Percentiles rank a stretch among this genome's conserved stretches.
Evolutionary conservation across 2,888 invertebrate genomes (phyloP).

Genomic region (Diplazon laetatorius): DNA sequence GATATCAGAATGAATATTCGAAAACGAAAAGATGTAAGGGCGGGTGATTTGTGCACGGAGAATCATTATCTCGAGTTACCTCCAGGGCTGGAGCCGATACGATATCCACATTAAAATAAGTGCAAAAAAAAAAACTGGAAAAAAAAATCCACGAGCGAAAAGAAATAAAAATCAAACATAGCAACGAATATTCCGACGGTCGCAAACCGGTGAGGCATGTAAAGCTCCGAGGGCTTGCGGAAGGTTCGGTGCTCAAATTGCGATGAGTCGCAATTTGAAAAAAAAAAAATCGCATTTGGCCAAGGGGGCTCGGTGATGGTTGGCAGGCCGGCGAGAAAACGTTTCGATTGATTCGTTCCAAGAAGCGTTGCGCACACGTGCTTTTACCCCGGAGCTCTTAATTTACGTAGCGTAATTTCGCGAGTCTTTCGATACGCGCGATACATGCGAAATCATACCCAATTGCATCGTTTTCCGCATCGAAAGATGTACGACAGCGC

Average conservation of each 20-base stretch:
- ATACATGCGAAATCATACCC: slow-evolving; percentile 60
- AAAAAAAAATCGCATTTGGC: slow-evolving; percentile 70
- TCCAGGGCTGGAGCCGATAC: slow-evolving; percentile 34
- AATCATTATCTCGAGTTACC: slow-evolving; percentile 48
- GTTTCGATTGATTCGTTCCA: slow-evolving; percentile 77
- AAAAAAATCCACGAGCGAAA: slow-evolving; percentile 16
- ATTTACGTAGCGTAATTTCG: slow-evolving; percentile 74
- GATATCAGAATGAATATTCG: slow-evolving; percentile 34
- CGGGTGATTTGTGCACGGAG: slow-evolving; percentile 52
- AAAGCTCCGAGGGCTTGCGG: slow-evolving; percentile 63
- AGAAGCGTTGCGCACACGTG: slow-evolving; percentile 71
- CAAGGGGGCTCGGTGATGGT: slow-evolving; percentile 60
- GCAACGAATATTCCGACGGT: slow-evolving; percentile 65
- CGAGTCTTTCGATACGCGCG: slow-evolving; percentile 66
- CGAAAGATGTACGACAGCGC: no score
- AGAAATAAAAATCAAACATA: slow-evolving; percentile 26
- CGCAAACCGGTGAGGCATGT: slow-evolving; percentile 45
- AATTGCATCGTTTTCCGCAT: no score
- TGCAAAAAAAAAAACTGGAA: slow-evolving; percentile 41
- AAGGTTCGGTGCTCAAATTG: slow-evolving; percentile 76
- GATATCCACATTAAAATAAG: slow-evolving; percentile 59
- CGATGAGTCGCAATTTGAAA: slow-evolving; percentile 69
- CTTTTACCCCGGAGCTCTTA: slow-evolving; percentile 72
- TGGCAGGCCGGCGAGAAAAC: slow-evolving; percentile 65
- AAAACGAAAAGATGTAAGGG: slow-evolving; percentile 26